Conservation (phyloP, 2,113 vertebrate genomes). For the Otus sunia region DNA sequence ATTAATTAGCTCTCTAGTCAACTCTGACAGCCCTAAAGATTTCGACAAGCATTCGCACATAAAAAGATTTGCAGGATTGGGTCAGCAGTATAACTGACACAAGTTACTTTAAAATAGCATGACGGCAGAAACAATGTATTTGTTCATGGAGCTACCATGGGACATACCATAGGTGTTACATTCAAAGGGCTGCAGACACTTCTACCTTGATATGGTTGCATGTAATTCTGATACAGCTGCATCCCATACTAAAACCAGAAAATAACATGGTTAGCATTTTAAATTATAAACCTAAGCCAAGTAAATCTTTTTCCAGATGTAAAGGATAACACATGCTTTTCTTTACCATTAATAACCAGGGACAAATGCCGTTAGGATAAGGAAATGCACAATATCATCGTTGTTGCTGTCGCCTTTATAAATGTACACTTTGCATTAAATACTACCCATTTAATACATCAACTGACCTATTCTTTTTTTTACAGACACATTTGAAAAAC, state of each 20-base stretch:
- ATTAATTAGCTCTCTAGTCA: neutral
- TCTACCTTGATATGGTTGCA: conserved; percentile 87
- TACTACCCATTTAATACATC: neutral
- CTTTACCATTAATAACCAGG: neutral
- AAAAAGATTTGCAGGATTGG: neutral
- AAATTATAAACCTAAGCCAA: neutral
- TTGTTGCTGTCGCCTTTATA: neutral
- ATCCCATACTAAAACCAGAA: conserved; percentile 87
- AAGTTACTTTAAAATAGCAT: neutral
- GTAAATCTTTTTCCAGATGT: neutral
- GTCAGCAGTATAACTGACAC: neutral
- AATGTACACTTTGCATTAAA: neutral
- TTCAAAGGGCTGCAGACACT: conserved; percentile 78
- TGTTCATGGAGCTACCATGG: conserved; percentile 9
- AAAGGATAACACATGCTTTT: neutral
- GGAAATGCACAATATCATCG: neutral
- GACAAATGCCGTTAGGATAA: neutral
- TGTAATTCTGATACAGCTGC: conserved; percentile 95
- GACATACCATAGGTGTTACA: conserved; percentile 88
- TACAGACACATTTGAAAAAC: neutral
- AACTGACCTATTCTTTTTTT: neutral
- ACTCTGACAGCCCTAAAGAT: neutral
- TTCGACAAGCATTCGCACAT: neutral
- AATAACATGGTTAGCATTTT: conserved; percentile 37
- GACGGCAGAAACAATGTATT: neutral